These are phyloP conservation scores for Pristionchus japonicus DNA, from an alignment of 2,888 invertebrate genomes.

Conservation along the genomic window DNA sequence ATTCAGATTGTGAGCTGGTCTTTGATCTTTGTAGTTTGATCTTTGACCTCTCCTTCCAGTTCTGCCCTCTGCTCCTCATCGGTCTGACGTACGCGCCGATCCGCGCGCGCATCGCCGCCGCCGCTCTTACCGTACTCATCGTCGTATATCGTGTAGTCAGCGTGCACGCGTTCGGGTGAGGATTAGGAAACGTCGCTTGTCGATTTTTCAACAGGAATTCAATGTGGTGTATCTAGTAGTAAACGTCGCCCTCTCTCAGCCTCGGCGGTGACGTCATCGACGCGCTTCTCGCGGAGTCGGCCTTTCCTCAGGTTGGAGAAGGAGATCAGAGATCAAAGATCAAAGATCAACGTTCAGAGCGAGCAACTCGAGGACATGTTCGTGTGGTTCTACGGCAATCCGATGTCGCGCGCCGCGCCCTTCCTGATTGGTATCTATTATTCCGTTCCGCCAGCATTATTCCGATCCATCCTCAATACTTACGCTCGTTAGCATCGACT, in stretches of 20 bases:
- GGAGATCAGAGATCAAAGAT: neutral
- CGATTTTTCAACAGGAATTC: neutral
- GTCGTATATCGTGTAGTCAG: conserved; percentile 28
- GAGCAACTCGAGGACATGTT: neutral
- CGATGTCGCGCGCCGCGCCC: conserved; percentile 54
- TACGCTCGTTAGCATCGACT: neutral
- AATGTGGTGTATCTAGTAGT: neutral
- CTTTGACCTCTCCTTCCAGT: conserved; percentile 47
- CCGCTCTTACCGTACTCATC: neutral
- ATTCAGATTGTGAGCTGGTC: conserved; percentile 56
- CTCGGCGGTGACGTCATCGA: conserved; percentile 15
- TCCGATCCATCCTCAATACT: neutral
- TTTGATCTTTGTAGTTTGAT: neutral
- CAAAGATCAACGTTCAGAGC: neutral
- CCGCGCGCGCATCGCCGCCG: conserved; percentile 43
- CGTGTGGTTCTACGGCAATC: conserved; percentile 48
- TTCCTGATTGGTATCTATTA: conserved; percentile 54
- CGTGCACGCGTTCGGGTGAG: conserved; percentile 9
- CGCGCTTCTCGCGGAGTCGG: conserved; percentile 24
- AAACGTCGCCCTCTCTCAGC: conserved; percentile 7
- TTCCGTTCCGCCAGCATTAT: neutral
- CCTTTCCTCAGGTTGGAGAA: neutral
- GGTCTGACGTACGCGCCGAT: conserved; percentile 45
- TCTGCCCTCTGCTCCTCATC: conserved; percentile 53
- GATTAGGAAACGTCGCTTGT: neutral